A percentile compares a stretch with the other conserved stretches of the same genome.
Conservation (phyloP, 2,888 invertebrate species). For the Pedicia rivosa region DNA sequence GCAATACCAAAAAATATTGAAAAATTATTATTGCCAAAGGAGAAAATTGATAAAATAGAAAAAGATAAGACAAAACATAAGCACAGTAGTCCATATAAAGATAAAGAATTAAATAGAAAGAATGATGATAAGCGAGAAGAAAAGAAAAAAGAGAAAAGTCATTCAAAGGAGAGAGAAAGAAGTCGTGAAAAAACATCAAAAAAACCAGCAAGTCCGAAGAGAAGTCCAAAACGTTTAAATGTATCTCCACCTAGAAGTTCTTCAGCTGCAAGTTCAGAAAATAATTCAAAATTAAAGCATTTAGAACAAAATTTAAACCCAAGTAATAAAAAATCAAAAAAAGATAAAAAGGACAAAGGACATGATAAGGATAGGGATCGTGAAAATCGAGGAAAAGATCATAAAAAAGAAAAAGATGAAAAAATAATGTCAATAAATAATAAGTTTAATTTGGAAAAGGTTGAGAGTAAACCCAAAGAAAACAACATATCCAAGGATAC, state of each 20-base stretch:
- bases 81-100: slow-evolving; percentile 38
- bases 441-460: slow-evolving; percentile 10
- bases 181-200: slow-evolving; percentile 19
- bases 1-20: slow-evolving; percentile 15
- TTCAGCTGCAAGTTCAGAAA: slow-evolving; percentile 10
- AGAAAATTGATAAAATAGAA: slow-evolving; percentile 11
- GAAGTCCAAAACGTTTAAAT: background rate
- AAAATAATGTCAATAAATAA: background rate
- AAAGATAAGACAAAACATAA: slow-evolving; percentile 30
- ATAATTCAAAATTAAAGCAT: slow-evolving; percentile 2
- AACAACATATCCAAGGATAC: too few species aligned
- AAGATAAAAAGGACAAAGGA: slow-evolving; percentile 43
- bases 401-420: slow-evolving; percentile 19
- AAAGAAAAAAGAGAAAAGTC: slow-evolving; percentile 34
- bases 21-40: slow-evolving; percentile 9
- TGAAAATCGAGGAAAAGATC: slow-evolving; percentile 36
- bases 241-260: slow-evolving; percentile 7
- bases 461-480: too few species aligned
- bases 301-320: background rate
- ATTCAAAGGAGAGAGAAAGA: slow-evolving; percentile 36
- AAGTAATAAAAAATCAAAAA: slow-evolving; percentile 32
- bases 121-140: slow-evolving; percentile 30
- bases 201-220: slow-evolving; percentile 1
- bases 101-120: slow-evolving; percentile 22
- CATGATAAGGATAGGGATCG: slow-evolving; percentile 43